Evolutionary conservation across 1,140 invertebrate species (phyloP).

Genomic region (Hestina assimilis): DNA sequence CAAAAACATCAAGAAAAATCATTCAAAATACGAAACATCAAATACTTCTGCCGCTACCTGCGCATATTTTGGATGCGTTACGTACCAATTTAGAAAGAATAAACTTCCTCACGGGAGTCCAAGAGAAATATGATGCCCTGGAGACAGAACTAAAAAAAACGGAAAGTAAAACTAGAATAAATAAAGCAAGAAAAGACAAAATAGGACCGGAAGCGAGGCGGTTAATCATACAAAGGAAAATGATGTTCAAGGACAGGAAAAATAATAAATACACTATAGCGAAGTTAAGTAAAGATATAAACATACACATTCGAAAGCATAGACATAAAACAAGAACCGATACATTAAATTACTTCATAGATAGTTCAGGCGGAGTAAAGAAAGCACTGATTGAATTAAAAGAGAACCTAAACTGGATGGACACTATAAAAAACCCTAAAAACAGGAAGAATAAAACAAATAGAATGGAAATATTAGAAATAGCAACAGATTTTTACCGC

Average conservation of each 20-base stretch:
- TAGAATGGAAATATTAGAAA: slow-evolving; percentile 21
- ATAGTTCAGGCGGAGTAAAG: slow-evolving; percentile 23
- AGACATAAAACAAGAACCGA: slow-evolving; percentile 19
- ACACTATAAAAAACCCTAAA: slow-evolving; percentile 16
- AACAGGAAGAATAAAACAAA: slow-evolving; percentile 14
- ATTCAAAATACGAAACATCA: slow-evolving; percentile 17
- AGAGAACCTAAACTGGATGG: slow-evolving; percentile 24
- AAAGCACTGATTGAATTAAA: slow-evolving; percentile 20
- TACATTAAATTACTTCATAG: slow-evolving; percentile 14
- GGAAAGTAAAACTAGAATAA: not conserved
- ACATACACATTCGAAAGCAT: slow-evolving; percentile 15
- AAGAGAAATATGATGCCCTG: slow-evolving; percentile 28
- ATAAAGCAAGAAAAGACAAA: slow-evolving; percentile 23
- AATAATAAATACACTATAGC: slow-evolving; percentile 22
- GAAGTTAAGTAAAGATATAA: not conserved
- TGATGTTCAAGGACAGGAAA: slow-evolving; percentile 23
- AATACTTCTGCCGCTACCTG: slow-evolving; percentile 20
- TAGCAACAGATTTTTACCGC: slow-evolving; percentile 21
- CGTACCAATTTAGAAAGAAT: slow-evolving; percentile 7
- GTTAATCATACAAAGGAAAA: slow-evolving; percentile 21
- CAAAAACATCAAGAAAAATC: slow-evolving; percentile 27
- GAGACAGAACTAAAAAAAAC: slow-evolving; percentile 28
- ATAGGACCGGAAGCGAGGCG: slow-evolving; percentile 31
- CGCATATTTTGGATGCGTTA: slow-evolving; percentile 21
- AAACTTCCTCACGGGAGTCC: slow-evolving; percentile 3